phyloP scores from a whole-genome alignment of 2,113 vertebrate genomes.

The Xiphophorus maculatus region DNA sequence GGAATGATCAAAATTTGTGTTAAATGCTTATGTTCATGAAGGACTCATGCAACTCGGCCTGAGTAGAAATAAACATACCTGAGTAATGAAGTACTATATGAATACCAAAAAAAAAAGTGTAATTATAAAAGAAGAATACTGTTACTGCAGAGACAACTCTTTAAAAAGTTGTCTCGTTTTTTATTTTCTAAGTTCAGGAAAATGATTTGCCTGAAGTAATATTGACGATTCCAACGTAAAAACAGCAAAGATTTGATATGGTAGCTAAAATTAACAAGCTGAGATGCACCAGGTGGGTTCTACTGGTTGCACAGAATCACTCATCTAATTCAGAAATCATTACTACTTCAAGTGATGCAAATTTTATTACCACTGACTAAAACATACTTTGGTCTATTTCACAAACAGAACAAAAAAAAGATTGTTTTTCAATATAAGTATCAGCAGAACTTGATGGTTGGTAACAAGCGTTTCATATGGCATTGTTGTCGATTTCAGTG shows the following conservation, averaged over 20 bases:
- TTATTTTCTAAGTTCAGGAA: background rate
- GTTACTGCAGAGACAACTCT: background rate
- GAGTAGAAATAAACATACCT: conserved; percentile 65
- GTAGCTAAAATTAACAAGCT: background rate
- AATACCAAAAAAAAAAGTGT: conserved; percentile 7
- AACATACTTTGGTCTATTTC: background rate
- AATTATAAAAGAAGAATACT: background rate
- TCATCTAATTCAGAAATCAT: background rate
- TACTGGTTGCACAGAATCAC: background rate
- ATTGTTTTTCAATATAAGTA: background rate
- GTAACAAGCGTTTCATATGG: background rate
- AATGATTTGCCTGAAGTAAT: background rate
- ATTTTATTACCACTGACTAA: too few relatives aligned
- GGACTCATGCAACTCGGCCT: conserved; percentile 56
- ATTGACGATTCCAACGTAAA: background rate
- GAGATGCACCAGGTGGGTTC: background rate
- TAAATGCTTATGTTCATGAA: conserved; percentile 64
- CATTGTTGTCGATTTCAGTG: too few relatives aligned
- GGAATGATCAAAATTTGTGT: background rate
- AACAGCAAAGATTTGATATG: background rate
- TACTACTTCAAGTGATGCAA: background rate
- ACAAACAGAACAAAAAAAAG: background rate
- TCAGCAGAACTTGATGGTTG: background rate
- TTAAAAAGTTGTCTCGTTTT: background rate
- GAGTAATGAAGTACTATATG: conserved; percentile 68